A percentile compares a stretch with the other conserved stretches of the same genome.
Conservation (phyloP, 2,113 vertebrate genomes). For the Psittacula cyanocephala region DNA sequence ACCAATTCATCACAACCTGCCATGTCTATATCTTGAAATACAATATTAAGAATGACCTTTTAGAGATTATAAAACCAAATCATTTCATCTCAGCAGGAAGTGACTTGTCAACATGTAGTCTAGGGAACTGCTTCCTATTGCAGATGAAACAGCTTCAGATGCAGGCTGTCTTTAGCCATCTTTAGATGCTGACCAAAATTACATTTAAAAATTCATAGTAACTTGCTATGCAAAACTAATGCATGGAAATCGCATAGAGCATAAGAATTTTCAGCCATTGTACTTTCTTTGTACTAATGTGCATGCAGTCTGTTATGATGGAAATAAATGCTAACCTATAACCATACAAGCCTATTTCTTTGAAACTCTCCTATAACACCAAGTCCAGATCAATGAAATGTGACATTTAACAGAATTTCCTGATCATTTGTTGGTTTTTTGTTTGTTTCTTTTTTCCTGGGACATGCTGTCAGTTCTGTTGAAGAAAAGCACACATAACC, state of each 20-base stretch:
- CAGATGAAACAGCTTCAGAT: neutral
- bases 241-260: neutral
- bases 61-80: neutral
- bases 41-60: neutral
- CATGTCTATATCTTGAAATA: neutral
- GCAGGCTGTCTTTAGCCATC: neutral
- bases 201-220: neutral
- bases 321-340: neutral
- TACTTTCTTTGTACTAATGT: neutral
- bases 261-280: neutral
- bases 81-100: neutral
- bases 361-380: neutral
- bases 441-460: neutral
- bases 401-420: neutral
- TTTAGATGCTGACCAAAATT: neutral
- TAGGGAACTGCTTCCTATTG: neutral
- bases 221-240: neutral
- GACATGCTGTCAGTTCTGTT: neutral
- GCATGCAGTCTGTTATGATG: neutral
- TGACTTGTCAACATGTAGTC: neutral
- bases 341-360: neutral
- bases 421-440: neutral
- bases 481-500: neutral
- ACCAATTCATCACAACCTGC: neutral
- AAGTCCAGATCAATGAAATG: neutral